These are phyloP conservation scores for Luscinia luscinia DNA, from an alignment of 2,797 vertebrate species.

Conservation along the genomic window DNA sequence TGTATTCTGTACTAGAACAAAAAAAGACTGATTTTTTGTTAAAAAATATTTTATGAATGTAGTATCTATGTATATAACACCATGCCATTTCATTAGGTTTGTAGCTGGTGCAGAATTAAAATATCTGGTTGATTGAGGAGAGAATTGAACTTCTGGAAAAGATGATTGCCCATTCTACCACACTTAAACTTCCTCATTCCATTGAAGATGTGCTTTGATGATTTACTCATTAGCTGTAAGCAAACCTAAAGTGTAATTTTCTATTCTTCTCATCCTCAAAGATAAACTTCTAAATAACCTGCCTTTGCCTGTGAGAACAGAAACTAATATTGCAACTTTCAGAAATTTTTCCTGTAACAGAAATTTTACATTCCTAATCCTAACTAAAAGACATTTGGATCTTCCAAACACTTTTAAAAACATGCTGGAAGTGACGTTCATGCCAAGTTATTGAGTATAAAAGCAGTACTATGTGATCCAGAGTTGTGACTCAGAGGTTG, in stretches of 20 bases:
- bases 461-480: neutral
- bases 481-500: neutral
- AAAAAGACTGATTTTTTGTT: neutral
- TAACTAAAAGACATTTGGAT: neutral
- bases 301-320: neutral
- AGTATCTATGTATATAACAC: neutral
- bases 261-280: neutral
- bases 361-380: neutral
- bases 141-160: neutral
- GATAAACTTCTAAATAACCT: neutral
- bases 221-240: neutral
- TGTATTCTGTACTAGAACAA: neutral
- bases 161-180: neutral
- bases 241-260: neutral
- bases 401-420: neutral
- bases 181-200: neutral
- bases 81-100: neutral
- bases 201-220: neutral
- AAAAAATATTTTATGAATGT: neutral
- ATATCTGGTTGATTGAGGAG: neutral
- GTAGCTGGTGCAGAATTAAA: neutral
- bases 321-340: neutral
- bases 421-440: neutral
- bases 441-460: neutral
- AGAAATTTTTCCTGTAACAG: neutral